Evolutionary conservation across 2,113 vertebrate genomes (phyloP).

Genomic region (Bos javanicus): DNA sequence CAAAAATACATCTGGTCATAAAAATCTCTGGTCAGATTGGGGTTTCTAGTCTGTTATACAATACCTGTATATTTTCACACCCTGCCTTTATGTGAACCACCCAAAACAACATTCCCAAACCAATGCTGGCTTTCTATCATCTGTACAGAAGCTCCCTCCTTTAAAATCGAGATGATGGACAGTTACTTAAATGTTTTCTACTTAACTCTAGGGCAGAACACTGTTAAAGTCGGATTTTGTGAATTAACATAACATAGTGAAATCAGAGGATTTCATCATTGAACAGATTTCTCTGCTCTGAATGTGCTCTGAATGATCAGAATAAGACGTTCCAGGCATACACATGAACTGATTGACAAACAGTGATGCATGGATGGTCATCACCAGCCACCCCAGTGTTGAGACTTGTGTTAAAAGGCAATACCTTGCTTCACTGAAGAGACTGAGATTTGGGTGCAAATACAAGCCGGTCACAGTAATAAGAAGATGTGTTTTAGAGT

Average conservation of each 20-base stretch:
- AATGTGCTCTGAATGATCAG: background rate
- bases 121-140: background rate
- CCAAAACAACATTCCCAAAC: background rate
- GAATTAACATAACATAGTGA: background rate
- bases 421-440: background rate
- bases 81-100: background rate
- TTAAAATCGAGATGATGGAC: background rate
- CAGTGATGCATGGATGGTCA: background rate
- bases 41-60: background rate
- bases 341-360: background rate
- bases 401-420: background rate
- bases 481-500: background rate
- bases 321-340: background rate
- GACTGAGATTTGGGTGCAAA: background rate
- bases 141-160: background rate
- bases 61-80: background rate
- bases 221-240: background rate
- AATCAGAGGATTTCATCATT: background rate
- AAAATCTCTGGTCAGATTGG: background rate
- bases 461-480: background rate
- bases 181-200: background rate
- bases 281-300: background rate
- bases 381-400: background rate
- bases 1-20: background rate
- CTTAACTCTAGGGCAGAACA: background rate